phyloP scores from a whole-genome alignment of 2,888 invertebrate genomes.

The Prosapia bicincta region DNA sequence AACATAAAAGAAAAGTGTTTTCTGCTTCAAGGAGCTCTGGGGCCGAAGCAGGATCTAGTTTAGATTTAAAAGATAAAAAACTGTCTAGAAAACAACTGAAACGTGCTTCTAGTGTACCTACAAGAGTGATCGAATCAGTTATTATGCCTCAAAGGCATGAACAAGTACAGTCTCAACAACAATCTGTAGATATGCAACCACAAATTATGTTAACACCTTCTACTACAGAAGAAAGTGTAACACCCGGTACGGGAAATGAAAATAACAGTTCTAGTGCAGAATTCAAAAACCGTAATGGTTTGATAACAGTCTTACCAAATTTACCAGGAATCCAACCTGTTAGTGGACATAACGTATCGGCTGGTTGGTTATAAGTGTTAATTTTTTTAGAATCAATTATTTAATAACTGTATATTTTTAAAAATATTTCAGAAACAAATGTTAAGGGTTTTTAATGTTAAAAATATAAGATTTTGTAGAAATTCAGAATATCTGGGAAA shows the following conservation, averaged over 20 bases:
- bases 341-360: slow-evolving; percentile 66
- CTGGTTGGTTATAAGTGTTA: slow-evolving; percentile 59
- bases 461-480: too few relatives aligned
- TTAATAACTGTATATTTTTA: not conserved
- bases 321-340: slow-evolving; percentile 71
- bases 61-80: slow-evolving; percentile 34
- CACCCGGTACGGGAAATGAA: slow-evolving; percentile 45
- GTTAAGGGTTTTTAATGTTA: too few relatives aligned
- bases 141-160: slow-evolving; percentile 53
- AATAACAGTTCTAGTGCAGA: slow-evolving; percentile 36
- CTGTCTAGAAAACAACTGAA: slow-evolving; percentile 53
- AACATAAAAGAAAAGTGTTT: slow-evolving; percentile 79
- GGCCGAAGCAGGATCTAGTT: slow-evolving; percentile 35
- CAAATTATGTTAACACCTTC: slow-evolving; percentile 51
- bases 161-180: slow-evolving; percentile 59
- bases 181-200: slow-evolving; percentile 42
- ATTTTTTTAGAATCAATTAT: not conserved
- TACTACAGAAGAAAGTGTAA: slow-evolving; percentile 51
- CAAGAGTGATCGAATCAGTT: slow-evolving; percentile 22
- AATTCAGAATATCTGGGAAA: too few relatives aligned
- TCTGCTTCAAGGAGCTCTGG: slow-evolving; percentile 57
- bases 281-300: slow-evolving; percentile 51
- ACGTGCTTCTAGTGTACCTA: slow-evolving; percentile 69
- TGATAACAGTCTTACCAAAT: slow-evolving; percentile 59
- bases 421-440: not conserved